Conservation (phyloP, 2,113 vertebrate species). For the Myiozetetes cayanensis region DNA sequence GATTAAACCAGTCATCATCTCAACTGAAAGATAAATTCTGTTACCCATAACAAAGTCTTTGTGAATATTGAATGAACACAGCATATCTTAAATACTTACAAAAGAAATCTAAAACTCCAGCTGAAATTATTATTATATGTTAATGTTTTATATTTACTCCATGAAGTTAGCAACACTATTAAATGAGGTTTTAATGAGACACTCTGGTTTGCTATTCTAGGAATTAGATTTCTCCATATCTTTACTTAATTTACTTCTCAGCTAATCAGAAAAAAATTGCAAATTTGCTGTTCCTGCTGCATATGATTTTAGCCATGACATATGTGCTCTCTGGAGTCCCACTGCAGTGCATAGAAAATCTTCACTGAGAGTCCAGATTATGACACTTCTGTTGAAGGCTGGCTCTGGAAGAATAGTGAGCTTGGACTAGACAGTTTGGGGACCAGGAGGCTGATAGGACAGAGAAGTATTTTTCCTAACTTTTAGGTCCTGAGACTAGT, state of each 20-base stretch:
- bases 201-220: neutral
- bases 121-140: neutral
- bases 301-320: neutral
- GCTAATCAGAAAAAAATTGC: neutral
- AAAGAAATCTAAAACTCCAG: neutral
- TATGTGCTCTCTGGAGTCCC: neutral
- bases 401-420: neutral
- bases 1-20: constrained; percentile 6
- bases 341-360: accelerated
- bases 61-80: neutral
- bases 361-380: neutral
- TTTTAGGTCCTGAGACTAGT: neutral
- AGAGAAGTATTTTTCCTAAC: neutral
- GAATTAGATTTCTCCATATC: neutral
- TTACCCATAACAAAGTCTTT: neutral
- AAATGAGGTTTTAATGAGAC: constrained; percentile 4
- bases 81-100: neutral
- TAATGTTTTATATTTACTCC: neutral
- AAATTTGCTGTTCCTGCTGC: neutral
- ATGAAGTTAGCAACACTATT: neutral
- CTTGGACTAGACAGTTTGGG: neutral
- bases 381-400: neutral
- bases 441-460: neutral
- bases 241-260: neutral
- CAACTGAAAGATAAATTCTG: neutral